Percentiles rank a stretch among this genome's conserved stretches.
These are phyloP conservation scores for Nicator chloris DNA, from an alignment of 2,113 vertebrate genomes.

Conservation along the genomic window DNA sequence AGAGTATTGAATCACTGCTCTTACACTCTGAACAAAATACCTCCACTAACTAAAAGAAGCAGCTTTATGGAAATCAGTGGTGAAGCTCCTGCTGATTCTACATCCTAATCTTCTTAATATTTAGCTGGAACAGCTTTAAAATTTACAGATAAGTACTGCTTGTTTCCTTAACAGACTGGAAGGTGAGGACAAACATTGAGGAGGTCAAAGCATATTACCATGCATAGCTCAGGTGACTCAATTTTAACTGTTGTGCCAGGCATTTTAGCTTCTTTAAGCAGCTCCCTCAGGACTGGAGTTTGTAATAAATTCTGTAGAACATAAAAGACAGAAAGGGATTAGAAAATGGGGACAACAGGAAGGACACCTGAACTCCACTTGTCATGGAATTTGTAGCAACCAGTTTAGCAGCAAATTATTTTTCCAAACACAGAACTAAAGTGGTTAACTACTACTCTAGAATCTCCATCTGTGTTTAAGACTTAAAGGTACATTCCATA, in stretches of 20 bases:
- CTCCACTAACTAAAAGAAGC: neutral
- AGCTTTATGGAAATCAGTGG: neutral
- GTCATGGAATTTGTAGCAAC: neutral
- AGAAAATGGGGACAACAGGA: neutral
- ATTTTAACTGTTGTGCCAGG: constrained; percentile 77
- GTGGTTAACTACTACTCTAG: neutral
- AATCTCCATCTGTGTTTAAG: neutral
- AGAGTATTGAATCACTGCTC: neutral
- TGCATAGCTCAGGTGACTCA: constrained; percentile 69
- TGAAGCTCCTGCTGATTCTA: neutral
- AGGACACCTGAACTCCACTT: neutral
- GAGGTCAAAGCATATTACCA: constrained; percentile 47
- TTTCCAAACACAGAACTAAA: neutral
- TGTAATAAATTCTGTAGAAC: constrained; percentile 89
- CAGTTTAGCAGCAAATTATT: neutral
- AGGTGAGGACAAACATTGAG: neutral
- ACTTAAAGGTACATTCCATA: neutral
- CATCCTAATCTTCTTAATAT: neutral
- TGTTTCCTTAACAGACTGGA: neutral
- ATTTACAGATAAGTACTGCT: neutral
- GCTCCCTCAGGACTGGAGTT: constrained; percentile 84
- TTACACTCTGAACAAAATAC: neutral
- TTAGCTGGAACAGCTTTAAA: neutral
- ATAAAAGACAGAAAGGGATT: neutral
- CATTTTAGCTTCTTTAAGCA: constrained; percentile 81